Base-by-base conservation (phyloP, 2,888 invertebrate genomes). In the Hydriomena furcata region DNA sequence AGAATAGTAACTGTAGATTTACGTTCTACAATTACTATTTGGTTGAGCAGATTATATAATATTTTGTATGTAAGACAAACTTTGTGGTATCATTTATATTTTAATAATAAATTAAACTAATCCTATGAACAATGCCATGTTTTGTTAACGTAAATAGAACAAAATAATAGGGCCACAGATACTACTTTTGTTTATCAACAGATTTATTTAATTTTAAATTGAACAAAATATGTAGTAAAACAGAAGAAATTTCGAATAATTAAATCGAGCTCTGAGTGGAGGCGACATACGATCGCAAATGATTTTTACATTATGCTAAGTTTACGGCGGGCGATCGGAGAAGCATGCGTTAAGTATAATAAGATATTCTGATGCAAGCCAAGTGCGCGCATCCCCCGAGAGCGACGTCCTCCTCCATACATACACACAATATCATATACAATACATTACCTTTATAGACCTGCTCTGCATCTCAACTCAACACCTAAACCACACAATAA, bases 131-230 rank as follows among this genome's bases (percentile, higher is more conserved):
- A 49, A 49, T 49, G 48, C 37, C 36, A 35, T 43, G 40, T 41
- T 38, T 36, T 30, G 24, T 37, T 27, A 34, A 43, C 11, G 7
- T 34, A 42, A 28, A 34, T 20, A 45, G 10, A 45, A 45, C 12
- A 36, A 36, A 44, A 34, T 48, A 41, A 25, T 13, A 53, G 40
- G 48, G 42, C 10, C 7, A 74, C 65, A 72, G 64, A 75, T 59
- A 79, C 80, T 55, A 76, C 69, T 71, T 54, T 62, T 71, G 21
- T 52, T 68, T 57, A 61, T 68, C 61, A 68, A 66, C 60, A 60
- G 64, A 66, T 68, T 79, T 79, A 75, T 77, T 82, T 73, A 60
- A 77, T 78, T 72, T 76, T 74, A 75, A 30, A 0, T 78, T 76
- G 70, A 78, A 79, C 76, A 79, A 71, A 35, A 69, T 66, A n/a